Evolutionary conservation across 2,888 invertebrate species (phyloP), one percentile per base, ranked within the genome.

Genomic region (Troides oblongomaculatus): DNA sequence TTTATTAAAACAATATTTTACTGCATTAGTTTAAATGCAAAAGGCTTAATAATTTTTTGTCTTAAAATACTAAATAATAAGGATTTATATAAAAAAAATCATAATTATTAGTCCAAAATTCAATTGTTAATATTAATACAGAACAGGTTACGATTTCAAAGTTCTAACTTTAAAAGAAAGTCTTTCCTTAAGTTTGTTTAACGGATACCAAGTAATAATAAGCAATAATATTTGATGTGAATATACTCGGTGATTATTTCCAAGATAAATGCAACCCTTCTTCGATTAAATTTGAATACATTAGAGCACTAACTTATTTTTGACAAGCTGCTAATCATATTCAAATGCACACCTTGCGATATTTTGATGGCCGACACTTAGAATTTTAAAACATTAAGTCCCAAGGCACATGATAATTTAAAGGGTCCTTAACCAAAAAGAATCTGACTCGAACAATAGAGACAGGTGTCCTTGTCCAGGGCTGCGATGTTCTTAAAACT

Each of bases 321-420:
- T 92, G 92, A 92, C 92, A 88, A 92, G 92, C 92, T 87, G 92
- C 90, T 92, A 92, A 92, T 92, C 92, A 92, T 91, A 92, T 92
- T 89, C 89, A 86, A 87, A 85, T 75, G 81, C 76, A 80, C 92
- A 92, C 92, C 92, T 92, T 92, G 92, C 90, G 84, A 82, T 85
- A 83, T 80, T 80, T 79, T 81, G 83, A 83, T 81, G 83, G 77
- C 74, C 75, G 81, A 80, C 83, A 84, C 85, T 88, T 87, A 85
- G 88, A 90, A 89, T 88, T 87, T 88, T 84, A 83, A 88, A 88
- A 83, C 84, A 85, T 83, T 79, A 80, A 74, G 80, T 80, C 84
- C 82, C 81, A 81, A 80, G 85, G 83, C 84, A 77, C 81, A 81
- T 82, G 82, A 85, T 84, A 80, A 82, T 84, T 86, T 79, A 84